phyloP scores from a whole-genome alignment of 1,140 invertebrate genomes.

The Mamestra configurata region DNA sequence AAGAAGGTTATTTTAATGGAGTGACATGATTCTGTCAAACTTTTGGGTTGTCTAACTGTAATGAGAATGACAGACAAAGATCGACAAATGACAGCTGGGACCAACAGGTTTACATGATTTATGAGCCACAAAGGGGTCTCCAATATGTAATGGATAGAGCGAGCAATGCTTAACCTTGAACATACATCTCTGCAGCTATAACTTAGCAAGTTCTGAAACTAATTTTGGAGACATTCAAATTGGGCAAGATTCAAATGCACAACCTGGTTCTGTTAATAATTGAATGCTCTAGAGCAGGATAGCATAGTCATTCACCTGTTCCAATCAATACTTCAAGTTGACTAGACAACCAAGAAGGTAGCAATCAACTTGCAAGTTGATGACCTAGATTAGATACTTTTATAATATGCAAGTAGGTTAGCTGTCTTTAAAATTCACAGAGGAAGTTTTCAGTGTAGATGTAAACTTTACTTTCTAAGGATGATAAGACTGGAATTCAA shows the following conservation, averaged over 20 bases:
- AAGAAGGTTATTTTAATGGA: too few species aligned
- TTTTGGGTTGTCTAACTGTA: too few species aligned
- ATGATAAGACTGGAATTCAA: background rate
- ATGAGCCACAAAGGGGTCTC: too few species aligned
- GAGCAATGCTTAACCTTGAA: too few species aligned
- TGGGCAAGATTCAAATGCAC: background rate
- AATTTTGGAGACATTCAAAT: background rate
- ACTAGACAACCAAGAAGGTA: slow-evolving; percentile 14
- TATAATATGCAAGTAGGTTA: slow-evolving; percentile 26
- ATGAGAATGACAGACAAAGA: too few species aligned
- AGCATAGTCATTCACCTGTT: slow-evolving; percentile 14
- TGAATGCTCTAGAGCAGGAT: slow-evolving; percentile 1
- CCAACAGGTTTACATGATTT: too few species aligned
- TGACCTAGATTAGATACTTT: slow-evolving; percentile 37
- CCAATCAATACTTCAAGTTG: slow-evolving; percentile 8
- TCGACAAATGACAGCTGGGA: too few species aligned
- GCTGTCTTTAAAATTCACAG: slow-evolving; percentile 6
- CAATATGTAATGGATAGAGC: too few species aligned
- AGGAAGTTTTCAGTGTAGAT: slow-evolving; percentile 16
- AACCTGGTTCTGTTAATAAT: background rate
- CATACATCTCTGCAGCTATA: too few species aligned
- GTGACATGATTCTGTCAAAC: too few species aligned
- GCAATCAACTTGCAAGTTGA: slow-evolving; percentile 24
- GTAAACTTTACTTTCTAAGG: slow-evolving; percentile 1
- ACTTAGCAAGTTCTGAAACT: background rate